Evolutionary conservation across 2,797 vertebrate species (phyloP).

Genomic region (Cynopterus sphinx): DNA sequence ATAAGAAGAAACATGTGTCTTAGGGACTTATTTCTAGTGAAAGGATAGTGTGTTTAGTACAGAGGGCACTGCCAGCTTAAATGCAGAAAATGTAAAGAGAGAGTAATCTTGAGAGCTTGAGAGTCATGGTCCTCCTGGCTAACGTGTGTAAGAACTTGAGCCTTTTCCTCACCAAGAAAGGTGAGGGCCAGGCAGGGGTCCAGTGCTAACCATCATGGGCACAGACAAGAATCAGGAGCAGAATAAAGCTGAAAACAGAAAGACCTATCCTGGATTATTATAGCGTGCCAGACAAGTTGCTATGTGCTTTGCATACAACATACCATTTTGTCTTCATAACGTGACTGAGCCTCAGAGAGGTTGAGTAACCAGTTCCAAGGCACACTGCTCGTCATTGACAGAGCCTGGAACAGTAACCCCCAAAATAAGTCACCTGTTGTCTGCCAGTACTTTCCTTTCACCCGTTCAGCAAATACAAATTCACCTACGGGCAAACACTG

Average conservation of each 20-base stretch:
- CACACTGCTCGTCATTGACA: neutral
- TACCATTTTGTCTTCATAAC: neutral
- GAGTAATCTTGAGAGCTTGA: neutral
- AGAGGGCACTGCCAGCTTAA: neutral
- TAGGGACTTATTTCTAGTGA: neutral
- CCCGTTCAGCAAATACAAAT: neutral
- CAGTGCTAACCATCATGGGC: neutral
- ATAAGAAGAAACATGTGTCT: neutral
- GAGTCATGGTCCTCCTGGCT: neutral
- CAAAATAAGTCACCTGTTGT: neutral
- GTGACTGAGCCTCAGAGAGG: neutral
- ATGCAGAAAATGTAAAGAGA: neutral
- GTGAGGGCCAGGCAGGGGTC: neutral
- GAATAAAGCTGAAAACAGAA: neutral
- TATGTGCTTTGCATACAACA: neutral
- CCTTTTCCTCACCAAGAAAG: neutral
- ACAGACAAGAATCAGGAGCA: neutral
- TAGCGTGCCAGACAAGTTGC: neutral
- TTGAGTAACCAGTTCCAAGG: neutral
- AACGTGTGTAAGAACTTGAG: neutral
- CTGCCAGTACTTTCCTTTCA: neutral
- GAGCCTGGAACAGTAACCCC: neutral
- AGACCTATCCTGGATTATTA: neutral
- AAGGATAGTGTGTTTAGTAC: neutral
- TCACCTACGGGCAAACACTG: neutral